Evolutionary conservation across 2,113 vertebrate genomes (phyloP).

Genomic region (Nerophis ophidion): DNA sequence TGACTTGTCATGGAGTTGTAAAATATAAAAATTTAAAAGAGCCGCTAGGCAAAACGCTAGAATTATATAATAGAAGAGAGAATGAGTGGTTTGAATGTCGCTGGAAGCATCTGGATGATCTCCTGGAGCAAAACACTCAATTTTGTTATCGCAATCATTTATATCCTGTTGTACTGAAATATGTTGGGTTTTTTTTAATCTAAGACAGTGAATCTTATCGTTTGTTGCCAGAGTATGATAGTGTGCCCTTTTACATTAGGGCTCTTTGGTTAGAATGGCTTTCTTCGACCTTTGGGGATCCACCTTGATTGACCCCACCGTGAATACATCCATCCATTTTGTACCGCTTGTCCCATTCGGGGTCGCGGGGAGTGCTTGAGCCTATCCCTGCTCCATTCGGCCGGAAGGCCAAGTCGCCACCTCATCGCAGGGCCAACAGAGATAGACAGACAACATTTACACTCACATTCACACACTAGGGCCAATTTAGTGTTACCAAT

Average conservation of each 20-base stretch:
- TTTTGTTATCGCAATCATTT: constrained; percentile 13
- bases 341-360: too few species aligned
- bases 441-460: too few species aligned
- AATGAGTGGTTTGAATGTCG: background rate
- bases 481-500: too few species aligned
- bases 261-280: constrained; percentile 26
- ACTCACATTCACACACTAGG: too few species aligned
- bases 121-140: background rate
- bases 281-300: constrained; percentile 48
- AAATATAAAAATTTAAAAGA: background rate
- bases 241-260: constrained; percentile 30
- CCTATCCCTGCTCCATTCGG: too few species aligned
- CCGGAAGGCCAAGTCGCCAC: too few species aligned
- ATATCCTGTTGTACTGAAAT: constrained; percentile 12
- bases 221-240: too few species aligned
- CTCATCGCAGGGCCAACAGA: too few species aligned
- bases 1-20: background rate
- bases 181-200: too few species aligned
- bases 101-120: background rate
- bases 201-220: too few species aligned
- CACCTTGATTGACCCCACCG: constrained; percentile 60
- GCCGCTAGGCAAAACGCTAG: background rate
- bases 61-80: background rate
- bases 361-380: too few species aligned
- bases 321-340: too few species aligned